These are phyloP conservation scores for Pimpla rufipes DNA, from an alignment of 2,888 invertebrate species.

Conservation along the genomic window DNA sequence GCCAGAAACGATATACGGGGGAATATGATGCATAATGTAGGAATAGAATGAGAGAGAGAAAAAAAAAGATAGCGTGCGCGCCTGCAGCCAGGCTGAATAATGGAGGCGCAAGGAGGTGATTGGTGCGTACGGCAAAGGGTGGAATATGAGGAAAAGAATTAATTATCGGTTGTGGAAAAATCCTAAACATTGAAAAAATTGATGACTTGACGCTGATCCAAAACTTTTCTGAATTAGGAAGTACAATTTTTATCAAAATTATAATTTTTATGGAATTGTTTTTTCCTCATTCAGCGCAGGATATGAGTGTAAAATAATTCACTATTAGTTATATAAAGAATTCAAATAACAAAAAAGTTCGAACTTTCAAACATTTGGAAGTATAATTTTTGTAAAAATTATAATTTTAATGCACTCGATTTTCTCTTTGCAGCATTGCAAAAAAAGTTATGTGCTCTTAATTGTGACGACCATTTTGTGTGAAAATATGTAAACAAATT, in stretches of 20 bases:
- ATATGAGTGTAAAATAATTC: too few relatives aligned
- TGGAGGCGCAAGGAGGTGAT: conserved; percentile 53
- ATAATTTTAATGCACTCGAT: too few relatives aligned
- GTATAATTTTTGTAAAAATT: not conserved
- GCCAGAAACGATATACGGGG: conserved; percentile 45
- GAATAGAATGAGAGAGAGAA: conserved; percentile 3
- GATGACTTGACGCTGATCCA: not conserved
- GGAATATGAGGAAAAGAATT: conserved; percentile 1
- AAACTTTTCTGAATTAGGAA: too few relatives aligned
- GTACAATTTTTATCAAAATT: not conserved
- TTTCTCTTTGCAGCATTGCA: too few relatives aligned
- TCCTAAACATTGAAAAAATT: too few relatives aligned
- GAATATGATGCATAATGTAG: conserved; percentile 10
- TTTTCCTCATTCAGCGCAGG: too few relatives aligned
- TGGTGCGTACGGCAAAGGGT: conserved; percentile 38
- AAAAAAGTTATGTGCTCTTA: too few relatives aligned
- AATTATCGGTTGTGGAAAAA: not conserved
- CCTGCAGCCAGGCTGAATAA: conserved; percentile 45
- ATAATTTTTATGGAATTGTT: too few relatives aligned
- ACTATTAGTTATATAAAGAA: too few relatives aligned
- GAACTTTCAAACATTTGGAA: too few relatives aligned
- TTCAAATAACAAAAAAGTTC: too few relatives aligned
- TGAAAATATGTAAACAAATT: not conserved
- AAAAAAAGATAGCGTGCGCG: conserved; percentile 55
- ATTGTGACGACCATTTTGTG: not conserved